Base-by-base conservation (phyloP, 2,797 vertebrate species). In the Gymnocypris eckloni region DNA sequence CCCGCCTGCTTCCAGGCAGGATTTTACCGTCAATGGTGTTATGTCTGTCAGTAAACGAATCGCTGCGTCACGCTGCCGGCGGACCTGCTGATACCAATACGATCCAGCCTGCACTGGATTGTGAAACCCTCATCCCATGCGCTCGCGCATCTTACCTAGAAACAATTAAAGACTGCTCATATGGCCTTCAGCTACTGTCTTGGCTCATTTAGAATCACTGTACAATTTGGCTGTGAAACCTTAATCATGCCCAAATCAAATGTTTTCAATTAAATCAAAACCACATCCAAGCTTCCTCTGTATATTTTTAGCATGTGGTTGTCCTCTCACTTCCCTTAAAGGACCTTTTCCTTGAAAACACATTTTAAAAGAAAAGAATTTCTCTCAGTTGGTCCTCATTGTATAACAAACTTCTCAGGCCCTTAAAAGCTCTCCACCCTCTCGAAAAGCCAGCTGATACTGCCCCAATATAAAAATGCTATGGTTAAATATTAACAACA, bases 11-110 rank as follows among this genome's bases (percentile, higher is more conserved):
- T 88, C 86, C 85, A 64, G 67, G 78, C 84, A 69, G 41, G 87
- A 88, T 90, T 92, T 96, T 96, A 96, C 95, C 93, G 95, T 94
- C 94, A 96, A 87, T 92, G 92, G 92, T 78, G 93, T 92, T 90
- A 93, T 91, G 92, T 89, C 91, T 94, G 93, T 94, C 94, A 86
- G 94, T 95, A 95, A 96, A 91, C 75, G 90, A 86, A 90, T 81
- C 0, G 45, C 95, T 96, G 93, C 95, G 93, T 94, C 95, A 96
- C 72, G 77, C 56, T 87, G 81, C 83, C 88, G 50, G 22, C 59
- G 43, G 83, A 88, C 84, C 41, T 80, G 84, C 69, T 71, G 77
- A 73, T 85, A 71, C 84, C 75, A 71, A 85, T 78, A 66, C 41
- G 56, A 86, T 80, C 69, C 78, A 81, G 69, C 56, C 56, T 64